These are phyloP conservation scores for Nyctalus aviator DNA, from an alignment of 2,797 vertebrate species.

Conservation along the genomic window DNA sequence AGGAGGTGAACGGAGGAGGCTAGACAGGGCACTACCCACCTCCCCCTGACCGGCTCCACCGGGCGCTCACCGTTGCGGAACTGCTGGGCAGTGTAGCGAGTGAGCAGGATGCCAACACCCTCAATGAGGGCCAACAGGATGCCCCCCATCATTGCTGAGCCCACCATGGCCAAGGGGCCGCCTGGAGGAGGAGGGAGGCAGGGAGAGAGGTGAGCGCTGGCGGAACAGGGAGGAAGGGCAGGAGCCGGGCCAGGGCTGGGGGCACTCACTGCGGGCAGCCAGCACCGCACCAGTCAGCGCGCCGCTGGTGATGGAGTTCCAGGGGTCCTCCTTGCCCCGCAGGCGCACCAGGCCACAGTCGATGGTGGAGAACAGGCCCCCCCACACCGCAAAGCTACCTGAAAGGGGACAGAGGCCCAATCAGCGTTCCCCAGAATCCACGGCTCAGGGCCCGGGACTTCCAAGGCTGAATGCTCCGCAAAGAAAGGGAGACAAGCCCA, in stretches of 20 bases:
- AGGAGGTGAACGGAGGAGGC: neutral
- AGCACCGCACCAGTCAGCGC: constrained; percentile 94
- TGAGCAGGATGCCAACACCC: constrained; percentile 95
- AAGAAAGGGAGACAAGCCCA: constrained; percentile 37
- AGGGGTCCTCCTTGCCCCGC: constrained; percentile 94
- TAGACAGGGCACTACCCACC: neutral
- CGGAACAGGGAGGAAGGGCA: neutral
- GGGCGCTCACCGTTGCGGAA: constrained; percentile 93
- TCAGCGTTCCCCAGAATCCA: constrained; percentile 16
- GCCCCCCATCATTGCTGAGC: constrained; percentile 95
- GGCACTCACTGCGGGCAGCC: constrained; percentile 93
- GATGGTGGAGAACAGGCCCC: constrained; percentile 95
- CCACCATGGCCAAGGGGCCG: constrained; percentile 94
- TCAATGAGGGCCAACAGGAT: constrained; percentile 94
- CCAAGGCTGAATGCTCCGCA: neutral
- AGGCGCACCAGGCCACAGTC: constrained; percentile 93
- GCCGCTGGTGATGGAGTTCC: constrained; percentile 96
- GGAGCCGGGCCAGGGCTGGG: neutral
- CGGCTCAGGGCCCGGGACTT: neutral
- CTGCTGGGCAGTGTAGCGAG: constrained; percentile 94
- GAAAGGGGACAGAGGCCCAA: neutral
- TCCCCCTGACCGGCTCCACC: neutral
- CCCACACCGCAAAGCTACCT: constrained; percentile 97
- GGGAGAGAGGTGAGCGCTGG: constrained; percentile 12
- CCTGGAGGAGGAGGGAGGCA: constrained; percentile 83